Evolutionary conservation across 2,797 vertebrate species (phyloP).

Genomic region (Rhadinocentrus ornatus): DNA sequence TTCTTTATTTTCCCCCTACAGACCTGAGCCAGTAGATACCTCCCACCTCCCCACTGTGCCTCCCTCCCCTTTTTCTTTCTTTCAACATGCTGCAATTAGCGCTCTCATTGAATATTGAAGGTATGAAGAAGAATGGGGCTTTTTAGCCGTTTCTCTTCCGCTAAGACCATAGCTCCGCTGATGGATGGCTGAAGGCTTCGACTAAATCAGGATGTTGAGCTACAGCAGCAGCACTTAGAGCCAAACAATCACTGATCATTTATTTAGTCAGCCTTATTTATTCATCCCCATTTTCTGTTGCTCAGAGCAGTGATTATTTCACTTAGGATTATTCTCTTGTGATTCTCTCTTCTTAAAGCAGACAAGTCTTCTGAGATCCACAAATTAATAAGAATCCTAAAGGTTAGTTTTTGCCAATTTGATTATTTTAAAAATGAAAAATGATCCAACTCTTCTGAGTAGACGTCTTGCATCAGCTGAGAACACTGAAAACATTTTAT

Average conservation of each 20-base stretch:
- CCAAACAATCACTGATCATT: slow-evolving; percentile 84
- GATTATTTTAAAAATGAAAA: slow-evolving; percentile 38
- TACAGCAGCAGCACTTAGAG: slow-evolving; percentile 80
- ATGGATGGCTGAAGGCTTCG: slow-evolving; percentile 81
- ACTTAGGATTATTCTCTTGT: slow-evolving; percentile 70
- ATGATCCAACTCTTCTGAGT: slow-evolving; percentile 22
- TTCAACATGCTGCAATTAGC: slow-evolving; percentile 81
- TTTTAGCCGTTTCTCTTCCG: slow-evolving; percentile 84
- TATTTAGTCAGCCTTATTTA: slow-evolving; percentile 83
- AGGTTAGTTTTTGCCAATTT: slow-evolving; percentile 36
- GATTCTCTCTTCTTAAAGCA: slow-evolving; percentile 57
- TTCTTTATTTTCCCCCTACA: slow-evolving; percentile 71
- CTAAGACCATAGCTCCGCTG: slow-evolving; percentile 75
- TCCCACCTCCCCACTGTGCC: slow-evolving; percentile 54
- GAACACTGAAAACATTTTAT: slow-evolving; percentile 15
- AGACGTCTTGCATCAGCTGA: slow-evolving; percentile 13
- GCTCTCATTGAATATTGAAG: slow-evolving; percentile 87
- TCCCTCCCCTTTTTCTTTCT: slow-evolving; percentile 68
- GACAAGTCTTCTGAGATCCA: slow-evolving; percentile 50
- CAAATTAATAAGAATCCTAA: slow-evolving; percentile 54
- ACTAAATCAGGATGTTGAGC: slow-evolving; percentile 81
- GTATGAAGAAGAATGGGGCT: slow-evolving; percentile 84
- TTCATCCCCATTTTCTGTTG: slow-evolving; percentile 73
- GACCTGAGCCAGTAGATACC: slow-evolving; percentile 80
- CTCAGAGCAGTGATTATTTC: slow-evolving; percentile 79